A percentile compares a stretch with the other conserved stretches of the same genome.
phyloP scores from a whole-genome alignment of 2,797 vertebrate genomes.

The Oreochromis grahami region DNA sequence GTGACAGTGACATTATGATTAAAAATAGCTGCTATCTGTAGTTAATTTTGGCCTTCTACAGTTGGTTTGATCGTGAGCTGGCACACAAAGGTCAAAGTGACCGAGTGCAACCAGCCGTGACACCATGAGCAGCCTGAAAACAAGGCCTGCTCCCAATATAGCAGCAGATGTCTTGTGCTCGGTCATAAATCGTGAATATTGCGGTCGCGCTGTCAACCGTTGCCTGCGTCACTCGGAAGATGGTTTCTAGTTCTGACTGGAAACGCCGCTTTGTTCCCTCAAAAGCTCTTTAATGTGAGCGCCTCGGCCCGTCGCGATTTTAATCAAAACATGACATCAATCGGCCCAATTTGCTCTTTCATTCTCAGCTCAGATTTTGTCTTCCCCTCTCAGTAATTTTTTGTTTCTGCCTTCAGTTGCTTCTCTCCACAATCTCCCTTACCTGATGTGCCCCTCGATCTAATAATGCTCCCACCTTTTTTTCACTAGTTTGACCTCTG shows the following conservation, averaged over 20 bases:
- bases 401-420: neutral
- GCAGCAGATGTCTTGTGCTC: slow-evolving; percentile 35
- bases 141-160: slow-evolving; percentile 49
- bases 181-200: slow-evolving; percentile 53
- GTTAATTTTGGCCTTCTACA: neutral
- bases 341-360: slow-evolving; percentile 23
- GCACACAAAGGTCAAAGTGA: slow-evolving; percentile 43
- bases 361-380: slow-evolving; percentile 11
- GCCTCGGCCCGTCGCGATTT: neutral
- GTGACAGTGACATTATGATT: neutral
- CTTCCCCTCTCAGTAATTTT: neutral
- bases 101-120: slow-evolving; percentile 4
- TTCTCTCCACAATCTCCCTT: neutral
- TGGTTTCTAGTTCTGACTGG: slow-evolving; percentile 58
- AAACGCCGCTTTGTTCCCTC: slow-evolving; percentile 48
- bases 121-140: slow-evolving; percentile 10
- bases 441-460: neutral
- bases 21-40: slow-evolving; percentile 3
- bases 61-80: slow-evolving; percentile 4
- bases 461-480: neutral
- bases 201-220: slow-evolving; percentile 54
- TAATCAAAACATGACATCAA: slow-evolving; percentile 49
- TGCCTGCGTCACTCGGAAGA: slow-evolving; percentile 46
- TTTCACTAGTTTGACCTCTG: neutral
- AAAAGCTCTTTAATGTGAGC: slow-evolving; percentile 27